phyloP scores from a whole-genome alignment of 2,888 invertebrate genomes.

The Sinelater perroti region DNA sequence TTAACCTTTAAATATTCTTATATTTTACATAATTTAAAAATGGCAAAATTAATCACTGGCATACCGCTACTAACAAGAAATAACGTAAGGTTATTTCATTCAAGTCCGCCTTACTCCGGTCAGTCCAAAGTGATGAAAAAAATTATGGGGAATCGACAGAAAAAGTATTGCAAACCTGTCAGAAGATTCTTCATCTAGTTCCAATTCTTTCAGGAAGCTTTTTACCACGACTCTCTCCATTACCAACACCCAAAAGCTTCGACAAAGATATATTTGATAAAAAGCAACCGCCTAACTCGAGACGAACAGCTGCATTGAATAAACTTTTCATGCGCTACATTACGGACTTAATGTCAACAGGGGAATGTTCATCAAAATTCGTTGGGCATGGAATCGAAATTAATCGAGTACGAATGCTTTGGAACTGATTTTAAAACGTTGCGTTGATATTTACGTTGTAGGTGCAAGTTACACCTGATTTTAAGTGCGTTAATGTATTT shows the following conservation, averaged over 20 bases:
- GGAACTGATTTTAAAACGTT: too few species aligned
- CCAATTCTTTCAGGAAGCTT: too few species aligned
- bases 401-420: constrained; percentile 64
- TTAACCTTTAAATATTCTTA: too few species aligned
- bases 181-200: too few species aligned
- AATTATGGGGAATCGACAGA: constrained; percentile 52
- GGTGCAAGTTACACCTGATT: constrained; percentile 74
- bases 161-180: constrained; percentile 14
- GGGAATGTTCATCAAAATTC: constrained; percentile 69
- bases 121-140: constrained; percentile 55
- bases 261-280: constrained; percentile 61
- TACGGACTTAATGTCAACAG: constrained; percentile 80
- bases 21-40: too few species aligned
- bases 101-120: not conserved
- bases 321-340: constrained; percentile 84
- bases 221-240: too few species aligned
- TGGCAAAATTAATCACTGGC: too few species aligned
- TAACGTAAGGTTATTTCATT: too few species aligned
- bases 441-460: too few species aligned
- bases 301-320: constrained; percentile 75
- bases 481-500: constrained; percentile 73
- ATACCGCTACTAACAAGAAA: too few species aligned
- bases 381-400: constrained; percentile 76
- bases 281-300: constrained; percentile 64
- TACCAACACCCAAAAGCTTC: constrained; percentile 48